These are phyloP conservation scores for Pangasius krempfi DNA, from an alignment of 2,797 vertebrate genomes.

Conservation along the genomic window DNA sequence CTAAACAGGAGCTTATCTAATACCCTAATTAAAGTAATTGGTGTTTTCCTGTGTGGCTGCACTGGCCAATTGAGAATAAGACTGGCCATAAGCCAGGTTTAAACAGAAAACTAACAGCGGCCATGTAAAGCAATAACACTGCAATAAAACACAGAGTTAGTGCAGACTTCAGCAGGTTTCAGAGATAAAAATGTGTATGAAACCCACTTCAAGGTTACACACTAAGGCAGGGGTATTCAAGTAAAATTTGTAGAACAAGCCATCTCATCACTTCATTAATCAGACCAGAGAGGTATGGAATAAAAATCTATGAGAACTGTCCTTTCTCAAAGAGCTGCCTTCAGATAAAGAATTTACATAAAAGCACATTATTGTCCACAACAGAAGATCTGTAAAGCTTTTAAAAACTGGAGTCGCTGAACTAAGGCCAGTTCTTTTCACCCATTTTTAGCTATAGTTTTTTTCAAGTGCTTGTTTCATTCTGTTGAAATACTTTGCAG, in stretches of 20 bases:
- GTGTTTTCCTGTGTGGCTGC: not conserved
- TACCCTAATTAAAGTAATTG: not conserved
- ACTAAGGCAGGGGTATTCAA: not conserved
- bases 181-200: not conserved
- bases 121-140: not conserved
- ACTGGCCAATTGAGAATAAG: not conserved
- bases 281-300: not conserved
- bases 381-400: not conserved
- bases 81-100: constrained; percentile 3
- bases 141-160: not conserved
- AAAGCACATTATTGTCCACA: not conserved
- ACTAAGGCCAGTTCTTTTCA: not conserved
- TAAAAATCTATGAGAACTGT: not conserved
- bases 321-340: not conserved
- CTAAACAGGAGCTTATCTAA: not conserved
- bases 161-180: not conserved
- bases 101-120: not conserved
- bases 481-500: not conserved
- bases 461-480: not conserved
- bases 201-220: constrained; percentile 6
- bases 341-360: not conserved
- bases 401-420: not conserved
- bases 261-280: not conserved
- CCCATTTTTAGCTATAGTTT: not conserved
- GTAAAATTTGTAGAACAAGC: not conserved